Base-by-base conservation (phyloP, 2,113 vertebrate species). In the Fukomys damarensis region DNA sequence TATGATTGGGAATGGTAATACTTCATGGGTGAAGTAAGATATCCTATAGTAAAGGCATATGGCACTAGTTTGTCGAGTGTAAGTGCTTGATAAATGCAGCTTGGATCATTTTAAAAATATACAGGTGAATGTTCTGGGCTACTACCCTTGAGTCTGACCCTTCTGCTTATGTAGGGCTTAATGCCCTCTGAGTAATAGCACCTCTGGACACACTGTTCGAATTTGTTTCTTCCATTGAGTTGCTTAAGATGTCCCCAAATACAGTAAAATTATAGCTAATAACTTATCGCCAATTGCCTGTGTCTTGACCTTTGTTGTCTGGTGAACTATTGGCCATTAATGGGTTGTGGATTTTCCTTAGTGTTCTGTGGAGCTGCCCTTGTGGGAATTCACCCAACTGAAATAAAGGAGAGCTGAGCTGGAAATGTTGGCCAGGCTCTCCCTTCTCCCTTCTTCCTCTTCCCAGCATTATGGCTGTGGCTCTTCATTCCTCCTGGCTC, bases 81-180 rank as follows among this genome's bases (percentile, higher is more conserved):
- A 43, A 76, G 65, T 83, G 22, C 58, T 93, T 88, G 70, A 81
- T 85, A 52, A 76, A 70, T 84, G 49, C 66, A 63, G 19, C 80
- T 74, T 91, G 91, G 93, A 20, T 86, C 32, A 0, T 93, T 88
- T 94, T 54, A 91, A 80, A 97, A 94, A 89, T 35, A 59, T 63
- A 9, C 56, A 96, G 35, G 59, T 43, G 26, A 96, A 61, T 49
- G 38, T 43, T 93, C 17, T 72, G 91, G 68, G 32, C 54, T 41
- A 32, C 93, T 86, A 19, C 26, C 66, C 26, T 80, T 41, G 89
- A 92, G 80, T 43, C 41, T 90, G 93, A 38, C 61, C 19, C 41
- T 41, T 94, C 59, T 82, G 4, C 74, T 92, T 91, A 58, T 80
- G 19, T 77, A 61, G 65, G 66, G 35, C 32, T 74, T 35, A n/a